Evolutionary conservation across 2,797 vertebrate genomes (phyloP).

Genomic region (Falco columbarius): DNA sequence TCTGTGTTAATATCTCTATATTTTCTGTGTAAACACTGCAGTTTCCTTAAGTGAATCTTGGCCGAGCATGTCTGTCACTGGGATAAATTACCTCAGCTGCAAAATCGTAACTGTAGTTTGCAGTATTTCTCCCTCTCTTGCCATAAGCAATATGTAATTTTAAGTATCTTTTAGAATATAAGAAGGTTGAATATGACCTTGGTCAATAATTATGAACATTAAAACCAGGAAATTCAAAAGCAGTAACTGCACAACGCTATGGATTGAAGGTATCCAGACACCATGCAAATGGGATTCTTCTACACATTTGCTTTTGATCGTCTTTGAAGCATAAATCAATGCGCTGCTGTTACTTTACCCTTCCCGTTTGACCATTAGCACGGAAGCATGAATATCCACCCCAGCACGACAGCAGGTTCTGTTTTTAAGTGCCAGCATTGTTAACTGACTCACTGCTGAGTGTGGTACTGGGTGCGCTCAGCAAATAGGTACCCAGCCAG

Average conservation of each 20-base stretch:
- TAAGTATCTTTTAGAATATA: neutral
- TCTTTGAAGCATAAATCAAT: neutral
- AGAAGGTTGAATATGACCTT: neutral
- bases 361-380: neutral
- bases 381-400: neutral
- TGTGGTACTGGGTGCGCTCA: neutral
- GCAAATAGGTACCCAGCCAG: neutral
- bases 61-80: neutral
- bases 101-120: neutral
- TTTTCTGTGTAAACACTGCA: slow-evolving; percentile 20
- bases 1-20: slow-evolving; percentile 7
- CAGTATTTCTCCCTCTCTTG: slow-evolving; percentile 5
- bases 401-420: neutral
- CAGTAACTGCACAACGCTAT: neutral
- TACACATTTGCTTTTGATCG: neutral
- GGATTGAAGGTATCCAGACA: neutral
- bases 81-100: neutral
- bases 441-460: neutral
- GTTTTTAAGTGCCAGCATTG: neutral
- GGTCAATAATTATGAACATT: neutral
- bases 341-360: neutral
- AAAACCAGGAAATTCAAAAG: neutral
- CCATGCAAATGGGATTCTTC: neutral
- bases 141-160: neutral
- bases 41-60: neutral